Evolutionary conservation across 1,140 invertebrate species (phyloP).

Genomic region (Drosophila novamexicana): DNA sequence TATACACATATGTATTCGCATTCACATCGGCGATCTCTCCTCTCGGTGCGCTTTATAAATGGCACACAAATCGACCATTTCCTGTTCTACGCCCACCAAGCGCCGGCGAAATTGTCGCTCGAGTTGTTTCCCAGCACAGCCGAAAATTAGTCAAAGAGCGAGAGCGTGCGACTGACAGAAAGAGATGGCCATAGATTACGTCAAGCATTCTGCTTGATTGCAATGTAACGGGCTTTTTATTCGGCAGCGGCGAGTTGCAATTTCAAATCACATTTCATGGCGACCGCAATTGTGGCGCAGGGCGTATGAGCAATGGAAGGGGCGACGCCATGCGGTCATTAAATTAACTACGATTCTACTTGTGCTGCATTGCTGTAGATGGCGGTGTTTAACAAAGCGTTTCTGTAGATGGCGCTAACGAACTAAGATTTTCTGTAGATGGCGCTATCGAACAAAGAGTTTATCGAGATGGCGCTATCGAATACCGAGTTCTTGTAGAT

Average conservation of each 20-base stretch:
- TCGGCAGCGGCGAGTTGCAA: no score
- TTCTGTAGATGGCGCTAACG: not conserved
- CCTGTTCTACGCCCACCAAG: constrained; percentile 58
- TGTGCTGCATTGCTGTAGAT: not conserved
- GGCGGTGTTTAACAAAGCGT: no score
- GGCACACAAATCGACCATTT: constrained; percentile 62
- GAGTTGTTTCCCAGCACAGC: constrained; percentile 20
- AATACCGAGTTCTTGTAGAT: not conserved
- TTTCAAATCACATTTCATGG: no score
- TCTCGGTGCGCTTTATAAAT: constrained; percentile 44
- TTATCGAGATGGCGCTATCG: not conserved
- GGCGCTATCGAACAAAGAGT: not conserved
- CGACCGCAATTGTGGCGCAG: no score
- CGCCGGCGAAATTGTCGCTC: constrained; percentile 31
- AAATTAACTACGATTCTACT: not conserved
- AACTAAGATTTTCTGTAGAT: not conserved
- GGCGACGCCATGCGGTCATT: not conserved
- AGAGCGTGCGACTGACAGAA: not conserved
- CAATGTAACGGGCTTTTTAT: constrained; percentile 4
- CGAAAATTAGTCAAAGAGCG: constrained; percentile 31
- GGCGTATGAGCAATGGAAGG: no score
- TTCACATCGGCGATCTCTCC: constrained; percentile 43
- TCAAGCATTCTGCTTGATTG: constrained; percentile 6
- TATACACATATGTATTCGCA: constrained; percentile 12
- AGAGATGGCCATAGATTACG: constrained; percentile 16